Percentiles rank a stretch among this genome's conserved stretches.
phyloP scores from a whole-genome alignment of 2,113 vertebrate genomes.

The Neolamprologus falcicula region DNA sequence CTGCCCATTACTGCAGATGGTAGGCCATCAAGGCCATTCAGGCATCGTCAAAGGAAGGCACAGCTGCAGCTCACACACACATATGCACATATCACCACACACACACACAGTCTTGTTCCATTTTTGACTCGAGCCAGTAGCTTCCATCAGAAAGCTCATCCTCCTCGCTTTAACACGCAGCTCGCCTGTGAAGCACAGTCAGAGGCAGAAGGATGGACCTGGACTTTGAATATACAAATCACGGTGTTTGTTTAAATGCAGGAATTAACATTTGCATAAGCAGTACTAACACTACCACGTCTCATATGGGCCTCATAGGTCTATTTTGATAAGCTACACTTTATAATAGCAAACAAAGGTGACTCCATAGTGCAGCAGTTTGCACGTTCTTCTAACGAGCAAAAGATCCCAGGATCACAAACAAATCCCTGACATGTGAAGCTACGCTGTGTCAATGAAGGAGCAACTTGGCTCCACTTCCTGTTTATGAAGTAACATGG shows the following conservation, averaged over 20 bases:
- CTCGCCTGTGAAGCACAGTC: neutral
- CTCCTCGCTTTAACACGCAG: neutral
- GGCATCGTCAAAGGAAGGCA: constrained; percentile 31
- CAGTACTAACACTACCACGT: neutral
- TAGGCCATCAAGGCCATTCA: constrained; percentile 37
- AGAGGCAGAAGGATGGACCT: neutral
- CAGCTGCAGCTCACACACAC: constrained; percentile 40
- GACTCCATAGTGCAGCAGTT: neutral
- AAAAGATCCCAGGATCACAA: neutral
- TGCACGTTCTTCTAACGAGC: rapidly evolving
- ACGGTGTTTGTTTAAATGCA: neutral
- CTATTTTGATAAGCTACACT: neutral
- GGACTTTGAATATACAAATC: neutral
- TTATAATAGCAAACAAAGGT: neutral
- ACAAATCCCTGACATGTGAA: neutral
- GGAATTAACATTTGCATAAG: neutral
- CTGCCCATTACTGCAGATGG: constrained; percentile 54
- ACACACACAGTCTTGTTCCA: neutral
- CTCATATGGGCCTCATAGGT: rapidly evolving
- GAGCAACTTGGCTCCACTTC: neutral
- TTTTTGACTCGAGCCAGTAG: constrained; percentile 2
- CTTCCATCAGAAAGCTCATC: neutral
- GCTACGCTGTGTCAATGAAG: rapidly evolving
- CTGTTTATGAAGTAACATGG: neutral
- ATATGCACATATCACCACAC: neutral